Evolutionary conservation across 2,888 invertebrate species (phyloP).

Genomic region (Pilophorus perplexus): DNA sequence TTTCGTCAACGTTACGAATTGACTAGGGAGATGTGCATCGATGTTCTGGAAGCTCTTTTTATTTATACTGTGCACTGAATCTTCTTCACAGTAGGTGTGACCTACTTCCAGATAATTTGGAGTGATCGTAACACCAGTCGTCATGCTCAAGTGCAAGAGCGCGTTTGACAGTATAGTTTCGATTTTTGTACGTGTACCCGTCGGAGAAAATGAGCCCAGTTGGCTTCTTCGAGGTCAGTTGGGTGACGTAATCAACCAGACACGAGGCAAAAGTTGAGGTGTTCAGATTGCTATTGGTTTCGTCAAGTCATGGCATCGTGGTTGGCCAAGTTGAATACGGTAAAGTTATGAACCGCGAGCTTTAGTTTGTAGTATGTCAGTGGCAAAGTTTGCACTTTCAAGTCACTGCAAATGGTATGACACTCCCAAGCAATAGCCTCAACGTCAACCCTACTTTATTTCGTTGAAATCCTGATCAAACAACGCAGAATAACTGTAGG

Average conservation of each 20-base stretch:
- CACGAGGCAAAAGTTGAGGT: slow-evolving; percentile 5
- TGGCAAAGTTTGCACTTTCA: slow-evolving; percentile 6
- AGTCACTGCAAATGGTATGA: background rate
- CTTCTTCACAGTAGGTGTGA: slow-evolving; percentile 29
- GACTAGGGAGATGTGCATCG: slow-evolving; percentile 27
- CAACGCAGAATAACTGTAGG: too few relatives aligned
- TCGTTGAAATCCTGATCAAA: too few relatives aligned
- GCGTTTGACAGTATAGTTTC: slow-evolving; percentile 28
- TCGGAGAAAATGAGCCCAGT: too few relatives aligned
- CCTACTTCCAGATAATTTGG: slow-evolving; percentile 33
- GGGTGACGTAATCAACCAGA: background rate
- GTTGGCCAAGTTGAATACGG: slow-evolving; percentile 31
- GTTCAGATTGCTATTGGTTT: background rate
- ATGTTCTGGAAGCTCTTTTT: slow-evolving; percentile 5
- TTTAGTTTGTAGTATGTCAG: slow-evolving; percentile 16
- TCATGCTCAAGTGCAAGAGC: slow-evolving; percentile 29
- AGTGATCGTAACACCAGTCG: background rate
- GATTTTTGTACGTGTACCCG: slow-evolving; percentile 21
- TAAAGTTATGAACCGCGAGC: slow-evolving; percentile 25
- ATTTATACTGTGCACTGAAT: slow-evolving; percentile 12
- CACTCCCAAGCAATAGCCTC: too few relatives aligned
- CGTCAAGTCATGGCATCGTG: slow-evolving; percentile 32
- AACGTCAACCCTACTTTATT: too few relatives aligned
- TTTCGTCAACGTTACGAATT: slow-evolving; percentile 38
- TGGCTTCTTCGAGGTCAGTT: background rate